phyloP scores from a whole-genome alignment of 2,797 vertebrate genomes.

The Syngnathus rostellatus region DNA sequence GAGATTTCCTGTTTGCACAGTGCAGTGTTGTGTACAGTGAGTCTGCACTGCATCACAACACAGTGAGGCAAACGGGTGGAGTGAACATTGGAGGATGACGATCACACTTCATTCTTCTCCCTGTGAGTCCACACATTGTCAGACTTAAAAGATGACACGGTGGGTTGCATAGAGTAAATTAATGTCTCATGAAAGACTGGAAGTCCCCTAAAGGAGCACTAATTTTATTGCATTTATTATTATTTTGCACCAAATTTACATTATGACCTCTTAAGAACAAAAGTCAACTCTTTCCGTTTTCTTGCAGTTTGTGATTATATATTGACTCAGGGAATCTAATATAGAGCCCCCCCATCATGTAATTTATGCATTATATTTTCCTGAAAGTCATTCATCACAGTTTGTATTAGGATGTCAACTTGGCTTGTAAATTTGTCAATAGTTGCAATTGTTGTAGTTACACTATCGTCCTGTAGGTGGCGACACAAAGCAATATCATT shows the following conservation, averaged over 20 bases:
- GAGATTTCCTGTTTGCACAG: conserved; percentile 10
- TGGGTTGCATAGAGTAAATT: neutral
- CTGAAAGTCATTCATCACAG: too few relatives aligned
- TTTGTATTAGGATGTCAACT: too few relatives aligned
- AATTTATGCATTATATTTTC: too few relatives aligned
- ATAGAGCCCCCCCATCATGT: too few relatives aligned
- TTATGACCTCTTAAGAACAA: neutral
- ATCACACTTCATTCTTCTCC: neutral
- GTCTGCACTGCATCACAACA: neutral
- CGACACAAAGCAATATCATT: too few relatives aligned
- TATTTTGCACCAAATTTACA: neutral
- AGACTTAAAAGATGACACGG: neutral
- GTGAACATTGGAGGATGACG: neutral
- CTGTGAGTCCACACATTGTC: conserved; percentile 1
- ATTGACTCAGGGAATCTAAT: too few relatives aligned
- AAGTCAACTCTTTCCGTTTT: neutral
- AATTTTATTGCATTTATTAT: neutral
- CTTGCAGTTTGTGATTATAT: neutral
- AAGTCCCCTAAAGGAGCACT: neutral
- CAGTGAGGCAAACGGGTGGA: neutral
- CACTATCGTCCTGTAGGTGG: too few relatives aligned
- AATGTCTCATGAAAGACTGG: neutral
- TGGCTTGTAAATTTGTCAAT: too few relatives aligned
- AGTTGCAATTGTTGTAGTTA: too few relatives aligned
- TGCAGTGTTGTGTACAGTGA: neutral